Conservation (phyloP, 2,888 invertebrate genomes). For the Eupeodes luniger region DNA sequence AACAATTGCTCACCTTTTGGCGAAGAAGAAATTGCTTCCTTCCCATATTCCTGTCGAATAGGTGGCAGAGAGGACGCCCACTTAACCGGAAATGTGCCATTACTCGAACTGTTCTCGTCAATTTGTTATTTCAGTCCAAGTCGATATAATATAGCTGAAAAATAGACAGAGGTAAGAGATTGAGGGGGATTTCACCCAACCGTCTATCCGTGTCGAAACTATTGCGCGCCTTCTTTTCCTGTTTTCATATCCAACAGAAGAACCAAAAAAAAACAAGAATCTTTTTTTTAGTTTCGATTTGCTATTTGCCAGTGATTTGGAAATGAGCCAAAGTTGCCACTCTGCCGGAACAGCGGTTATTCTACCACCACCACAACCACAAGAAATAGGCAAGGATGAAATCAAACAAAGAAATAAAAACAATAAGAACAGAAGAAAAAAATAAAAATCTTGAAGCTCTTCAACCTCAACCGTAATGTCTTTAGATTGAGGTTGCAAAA, state of each 20-base stretch:
- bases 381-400: slow-evolving; percentile 39
- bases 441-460: slow-evolving; percentile 35
- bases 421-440: not conserved
- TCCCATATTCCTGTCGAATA: slow-evolving; percentile 25
- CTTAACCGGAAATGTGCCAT: slow-evolving; percentile 70
- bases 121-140: slow-evolving; percentile 73
- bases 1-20: slow-evolving; percentile 66
- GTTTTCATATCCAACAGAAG: slow-evolving; percentile 31
- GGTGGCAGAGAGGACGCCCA: slow-evolving; percentile 24
- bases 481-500: slow-evolving; percentile 58
- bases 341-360: slow-evolving; percentile 65
- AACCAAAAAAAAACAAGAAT: slow-evolving; percentile 8
- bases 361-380: not conserved
- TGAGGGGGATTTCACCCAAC: slow-evolving; percentile 6
- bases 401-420: slow-evolving; percentile 9
- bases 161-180: not conserved
- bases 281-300: slow-evolving; percentile 67
- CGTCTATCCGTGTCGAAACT: slow-evolving; percentile 53
- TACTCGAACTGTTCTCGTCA: slow-evolving; percentile 73
- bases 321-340: slow-evolving; percentile 73
- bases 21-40: slow-evolving; percentile 61
- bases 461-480: slow-evolving; percentile 63
- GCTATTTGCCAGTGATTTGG: slow-evolving; percentile 73
- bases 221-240: slow-evolving; percentile 67
- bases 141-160: slow-evolving; percentile 52